Base-by-base conservation (phyloP, 2,113 vertebrate genomes). In the Antechinus stuartii region DNA sequence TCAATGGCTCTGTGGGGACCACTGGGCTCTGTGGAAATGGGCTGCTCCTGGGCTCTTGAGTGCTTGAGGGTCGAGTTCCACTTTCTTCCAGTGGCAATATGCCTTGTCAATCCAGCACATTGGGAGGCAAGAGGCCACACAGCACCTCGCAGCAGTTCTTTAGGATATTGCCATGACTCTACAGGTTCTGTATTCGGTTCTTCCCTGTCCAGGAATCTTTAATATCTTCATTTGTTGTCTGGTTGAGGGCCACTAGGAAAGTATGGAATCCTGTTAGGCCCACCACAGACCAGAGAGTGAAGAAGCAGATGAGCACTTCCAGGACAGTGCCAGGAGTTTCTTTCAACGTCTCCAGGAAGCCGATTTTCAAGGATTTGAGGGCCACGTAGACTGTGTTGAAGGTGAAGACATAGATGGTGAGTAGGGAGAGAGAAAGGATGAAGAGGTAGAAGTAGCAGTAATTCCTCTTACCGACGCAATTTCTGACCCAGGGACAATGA, bases 401-500 rank as follows among this genome's bases (percentile, higher is more conserved):
- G 98, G 99, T 99, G 97, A 99, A 99, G 98, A 99, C 99, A 98
- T 99, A 99, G 98, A 99, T 99, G 98, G 99, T 99, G 98, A 99
- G 99, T 94, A 99, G 99, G 95, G 99, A 99, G 93, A 99, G 99
- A 54, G 99, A 99, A 95, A 99, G 98, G 89, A 99, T 99, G 98
- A 99, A 99, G 98, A 99, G 99, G 99, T 99, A 99, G 99, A 99
- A 99, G 97, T 99, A 99, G 95, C 99, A 98, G 98, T 99, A 99
- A 98, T 99, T 99, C 98, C 99, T 99, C 99, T 99, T 99, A 98
- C 99, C 99, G 97, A 99, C 99, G 30, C 99, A 99, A 98, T 99
- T 99, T 90, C 99, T 99, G 93, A 99, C 99, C 99, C 99, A 99
- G 6, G 99, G 99, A 97, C 99, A 99, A 98, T 99, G 99, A 98